A percentile compares a stretch with the other conserved stretches of the same genome.
These are phyloP conservation scores for Lithodes maja DNA, from an alignment of 2,888 invertebrate genomes.

Conservation along the genomic window DNA sequence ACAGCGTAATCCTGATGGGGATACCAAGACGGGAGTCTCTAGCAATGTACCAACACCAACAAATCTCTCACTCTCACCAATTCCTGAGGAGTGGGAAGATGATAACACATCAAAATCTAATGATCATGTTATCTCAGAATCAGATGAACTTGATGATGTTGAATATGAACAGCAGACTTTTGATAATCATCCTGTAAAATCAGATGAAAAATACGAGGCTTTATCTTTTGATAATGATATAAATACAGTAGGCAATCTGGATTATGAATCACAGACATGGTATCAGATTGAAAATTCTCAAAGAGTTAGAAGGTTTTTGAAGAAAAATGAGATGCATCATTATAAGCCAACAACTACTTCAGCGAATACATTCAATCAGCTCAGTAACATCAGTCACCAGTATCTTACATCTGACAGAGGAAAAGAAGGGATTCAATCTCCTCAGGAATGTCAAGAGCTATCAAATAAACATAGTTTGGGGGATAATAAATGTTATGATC, in stretches of 20 bases:
- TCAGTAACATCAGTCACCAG: slow-evolving; percentile 27
- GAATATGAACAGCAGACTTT: background rate
- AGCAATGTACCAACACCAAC: background rate
- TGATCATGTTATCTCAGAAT: background rate
- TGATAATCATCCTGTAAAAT: background rate
- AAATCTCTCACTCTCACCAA: background rate
- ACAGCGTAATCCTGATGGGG: background rate
- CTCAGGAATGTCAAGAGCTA: background rate
- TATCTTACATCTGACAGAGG: slow-evolving; percentile 30
- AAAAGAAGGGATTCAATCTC: background rate
- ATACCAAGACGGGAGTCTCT: background rate
- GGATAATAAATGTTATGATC: no score
- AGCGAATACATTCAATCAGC: background rate
- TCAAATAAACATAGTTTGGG: background rate
- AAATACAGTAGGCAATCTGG: background rate
- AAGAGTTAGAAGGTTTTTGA: slow-evolving; percentile 28
- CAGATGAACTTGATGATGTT: background rate
- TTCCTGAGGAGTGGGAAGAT: slow-evolving; percentile 23
- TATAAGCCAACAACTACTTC: slow-evolving; percentile 9
- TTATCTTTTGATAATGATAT: background rate
- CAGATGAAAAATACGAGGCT: background rate
- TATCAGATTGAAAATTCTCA: background rate
- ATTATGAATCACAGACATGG: background rate
- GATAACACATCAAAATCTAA: background rate
- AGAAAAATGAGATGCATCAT: slow-evolving; percentile 39